Conservation (phyloP, 1,140 invertebrate species). For the Drosophila tropicalis region DNA sequence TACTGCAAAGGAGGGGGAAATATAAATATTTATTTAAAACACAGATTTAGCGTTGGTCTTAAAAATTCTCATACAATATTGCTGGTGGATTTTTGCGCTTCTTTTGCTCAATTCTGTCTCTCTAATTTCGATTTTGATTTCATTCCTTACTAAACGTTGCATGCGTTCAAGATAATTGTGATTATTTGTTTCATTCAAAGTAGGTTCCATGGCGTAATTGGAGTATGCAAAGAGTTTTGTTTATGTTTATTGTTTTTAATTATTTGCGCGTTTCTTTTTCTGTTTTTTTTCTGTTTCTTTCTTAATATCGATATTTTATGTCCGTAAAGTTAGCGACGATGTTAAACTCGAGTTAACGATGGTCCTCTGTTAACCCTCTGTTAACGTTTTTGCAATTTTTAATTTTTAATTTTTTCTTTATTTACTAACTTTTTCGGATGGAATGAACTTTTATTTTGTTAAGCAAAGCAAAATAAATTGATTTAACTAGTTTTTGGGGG, state of each 20-base stretch:
- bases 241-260: background rate
- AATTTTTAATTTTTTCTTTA: too few species aligned
- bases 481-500: too few species aligned
- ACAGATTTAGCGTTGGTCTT: background rate
- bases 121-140: slow-evolving; percentile 19
- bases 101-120: slow-evolving; percentile 33
- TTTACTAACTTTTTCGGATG: too few species aligned
- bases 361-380: too few species aligned
- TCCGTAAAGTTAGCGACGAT: too few species aligned
- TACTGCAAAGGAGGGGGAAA: slow-evolving; percentile 2
- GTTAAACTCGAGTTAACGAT: too few species aligned
- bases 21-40: background rate
- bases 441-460: too few species aligned
- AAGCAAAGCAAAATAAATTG: too few species aligned
- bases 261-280: slow-evolving; percentile 7
- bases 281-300: too few species aligned
- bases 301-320: too few species aligned
- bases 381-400: too few species aligned
- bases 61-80: slow-evolving; percentile 30
- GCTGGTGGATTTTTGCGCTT: slow-evolving; percentile 30
- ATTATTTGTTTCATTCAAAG: background rate
- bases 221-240: background rate
- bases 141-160: slow-evolving; percentile 16
- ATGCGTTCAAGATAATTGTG: background rate
- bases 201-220: background rate